Evolutionary conservation across 2,113 vertebrate genomes (phyloP).

Genomic region (Gambusia holbrooki): DNA sequence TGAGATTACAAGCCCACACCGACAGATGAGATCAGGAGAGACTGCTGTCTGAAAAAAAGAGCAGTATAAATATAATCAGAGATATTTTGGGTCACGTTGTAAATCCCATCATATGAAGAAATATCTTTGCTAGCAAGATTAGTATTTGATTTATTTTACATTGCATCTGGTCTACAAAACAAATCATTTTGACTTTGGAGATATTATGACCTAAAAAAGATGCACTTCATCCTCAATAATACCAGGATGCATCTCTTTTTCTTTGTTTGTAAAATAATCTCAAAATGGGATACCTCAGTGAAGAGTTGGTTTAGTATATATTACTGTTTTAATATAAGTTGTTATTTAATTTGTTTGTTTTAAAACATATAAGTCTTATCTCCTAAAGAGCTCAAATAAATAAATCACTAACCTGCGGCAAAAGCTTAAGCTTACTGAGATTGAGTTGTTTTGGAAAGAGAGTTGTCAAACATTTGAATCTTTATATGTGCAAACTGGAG

Average conservation of each 20-base stretch:
- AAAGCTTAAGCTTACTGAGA: background rate
- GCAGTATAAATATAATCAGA: constrained; percentile 21
- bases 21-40: constrained; percentile 36
- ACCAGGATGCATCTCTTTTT: background rate
- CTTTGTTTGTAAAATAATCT: background rate
- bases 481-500: too few species aligned
- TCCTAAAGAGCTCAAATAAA: background rate
- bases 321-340: background rate
- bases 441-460: background rate
- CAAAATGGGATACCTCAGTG: background rate
- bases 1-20: constrained; percentile 37
- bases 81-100: constrained; percentile 24
- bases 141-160: constrained; percentile 41
- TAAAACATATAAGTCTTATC: background rate
- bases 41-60: constrained; percentile 11
- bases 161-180: background rate
- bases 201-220: background rate
- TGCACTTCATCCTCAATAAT: background rate
- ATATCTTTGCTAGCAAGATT: constrained; percentile 16
- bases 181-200: constrained; percentile 11
- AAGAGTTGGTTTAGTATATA: background rate
- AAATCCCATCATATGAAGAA: constrained; percentile 48
- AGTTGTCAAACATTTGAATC: too few species aligned
- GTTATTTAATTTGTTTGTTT: background rate
- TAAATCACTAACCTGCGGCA: background rate